These are phyloP conservation scores for Ctenodactylus gundi DNA, from an alignment of 2,113 vertebrate genomes.

Conservation along the genomic window DNA sequence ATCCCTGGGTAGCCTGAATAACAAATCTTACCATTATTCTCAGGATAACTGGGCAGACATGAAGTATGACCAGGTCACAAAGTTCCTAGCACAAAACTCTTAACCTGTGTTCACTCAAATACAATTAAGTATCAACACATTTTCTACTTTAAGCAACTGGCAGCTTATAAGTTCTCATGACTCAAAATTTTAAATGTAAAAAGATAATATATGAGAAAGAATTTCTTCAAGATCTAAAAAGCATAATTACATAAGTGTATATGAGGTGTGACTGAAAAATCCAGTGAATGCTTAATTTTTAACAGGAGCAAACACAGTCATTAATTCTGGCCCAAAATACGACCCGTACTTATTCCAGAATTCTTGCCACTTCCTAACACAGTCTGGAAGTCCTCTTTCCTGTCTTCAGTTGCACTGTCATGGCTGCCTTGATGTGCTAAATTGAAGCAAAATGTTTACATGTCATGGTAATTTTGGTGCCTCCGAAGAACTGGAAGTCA, in stretches of 20 bases:
- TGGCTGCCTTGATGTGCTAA: too few species aligned
- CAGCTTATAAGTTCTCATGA: neutral
- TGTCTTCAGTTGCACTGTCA: too few species aligned
- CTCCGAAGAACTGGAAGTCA: too few species aligned
- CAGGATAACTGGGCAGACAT: neutral
- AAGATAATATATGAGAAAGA: neutral
- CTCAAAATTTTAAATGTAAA: slow-evolving; percentile 34
- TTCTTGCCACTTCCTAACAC: too few species aligned
- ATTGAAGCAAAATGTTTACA: too few species aligned
- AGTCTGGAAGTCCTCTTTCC: too few species aligned
- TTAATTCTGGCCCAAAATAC: too few species aligned
- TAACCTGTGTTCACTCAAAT: neutral
- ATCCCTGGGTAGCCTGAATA: neutral
- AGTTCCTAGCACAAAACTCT: neutral
- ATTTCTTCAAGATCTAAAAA: neutral
- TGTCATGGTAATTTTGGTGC: too few species aligned
- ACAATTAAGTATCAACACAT: neutral
- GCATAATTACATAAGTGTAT: neutral
- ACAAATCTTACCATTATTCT: neutral
- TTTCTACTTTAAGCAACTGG: neutral
- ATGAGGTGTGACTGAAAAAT: too few species aligned
- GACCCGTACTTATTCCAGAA: too few species aligned
- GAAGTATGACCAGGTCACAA: neutral
- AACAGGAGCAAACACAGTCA: too few species aligned
- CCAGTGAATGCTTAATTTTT: too few species aligned